Base-by-base conservation (phyloP, 2,888 invertebrate genomes). In the Syritta pipiens region DNA sequence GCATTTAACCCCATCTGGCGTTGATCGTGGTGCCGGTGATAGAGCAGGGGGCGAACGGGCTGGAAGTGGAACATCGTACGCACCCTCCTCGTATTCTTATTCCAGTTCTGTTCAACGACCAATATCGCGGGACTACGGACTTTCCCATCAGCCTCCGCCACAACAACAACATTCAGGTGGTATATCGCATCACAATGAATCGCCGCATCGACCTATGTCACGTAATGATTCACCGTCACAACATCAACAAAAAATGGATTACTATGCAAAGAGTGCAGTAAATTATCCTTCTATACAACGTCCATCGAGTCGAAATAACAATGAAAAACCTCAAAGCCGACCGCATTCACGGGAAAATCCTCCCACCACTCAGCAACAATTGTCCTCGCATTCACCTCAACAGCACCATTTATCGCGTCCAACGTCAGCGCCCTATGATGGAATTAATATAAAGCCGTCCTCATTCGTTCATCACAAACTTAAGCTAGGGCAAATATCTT, bases 391-490 rank as follows among this genome's bases (percentile, higher is more conserved):
- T 7, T 85, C 85, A 9, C 85, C 86, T 10, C 65, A 59, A 17
- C 72, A 74, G 4, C 75, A 71, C 46, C 82, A 72, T 14, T 40
- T 72, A 19, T 55, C 68, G 46, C 72, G 68, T 26, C 46, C 72
- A 10, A 65, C 79, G 57, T 83, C 83, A 2, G 83, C 81, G 22
- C 77, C 84, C 30, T 85, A 85, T 65, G 85, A 86, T 10, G 81
- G 82, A 5, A 67, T 85, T 3, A 84, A 84, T 67, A 84, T 86
- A 17, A 86, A 86, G 79, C 84, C 86, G 1, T 87, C 88, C 10
- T 86, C 85, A 5, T 89, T 88, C 84, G 88, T 88, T 1, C 89
- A 89, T 79, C 89, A 89, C 63, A 89, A 89, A 84, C 85, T 88
- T 1, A 89, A 89, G 84, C 69, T 89, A 24, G 86, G 85, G 1